Evolutionary conservation across 2,113 vertebrate species (phyloP), one percentile per base, ranked within the genome.

Genomic region (Pycnonotus jocosus): DNA sequence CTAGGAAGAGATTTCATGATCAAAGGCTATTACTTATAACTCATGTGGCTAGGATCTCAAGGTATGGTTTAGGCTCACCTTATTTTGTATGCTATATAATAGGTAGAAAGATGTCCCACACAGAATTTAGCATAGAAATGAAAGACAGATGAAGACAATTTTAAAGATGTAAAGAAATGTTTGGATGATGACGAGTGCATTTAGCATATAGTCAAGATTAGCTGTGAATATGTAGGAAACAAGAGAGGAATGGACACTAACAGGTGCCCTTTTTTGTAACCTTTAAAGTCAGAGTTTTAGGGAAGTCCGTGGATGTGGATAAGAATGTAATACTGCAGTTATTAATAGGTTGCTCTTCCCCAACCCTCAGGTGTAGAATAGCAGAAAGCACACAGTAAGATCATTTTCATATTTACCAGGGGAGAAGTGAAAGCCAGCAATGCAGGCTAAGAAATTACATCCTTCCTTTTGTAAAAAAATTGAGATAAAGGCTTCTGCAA

Each of bases 371-470:
- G 45, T 5, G 5, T 5, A 64, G 21, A 65, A 45, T 9, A 78
- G n/a, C 6, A 23, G 19, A 57, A 78, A 73, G 24, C 8, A 48
- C n/a, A n/a, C 7, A 44, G 58, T 38, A 35, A 64, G 28, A 47
- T 69, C 15, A 74, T 73, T 82, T 79, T 79, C 31, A 11, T 66
- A 61, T 51, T 69, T 57, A 61, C 45, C 31, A n/a, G 27, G 23
- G 48, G 12, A 95, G 28, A n/a, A 61, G 64, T 47, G 48, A 69
- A 69, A 83, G 15, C 40, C 54, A 87, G 33, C 13, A 86, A 14
- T 0, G 0, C 0, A 2, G 45, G 9, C 37, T 48, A 25, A 70
- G 65, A 74, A 48, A 10, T 48, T 44, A 44, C 2, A 37, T 57
- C 11, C 35, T 22, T 50, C 47, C 7, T 82, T 66, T 54, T 71